Conservation (phyloP, 2,113 vertebrate species). For the Mustela nigripes region DNA sequence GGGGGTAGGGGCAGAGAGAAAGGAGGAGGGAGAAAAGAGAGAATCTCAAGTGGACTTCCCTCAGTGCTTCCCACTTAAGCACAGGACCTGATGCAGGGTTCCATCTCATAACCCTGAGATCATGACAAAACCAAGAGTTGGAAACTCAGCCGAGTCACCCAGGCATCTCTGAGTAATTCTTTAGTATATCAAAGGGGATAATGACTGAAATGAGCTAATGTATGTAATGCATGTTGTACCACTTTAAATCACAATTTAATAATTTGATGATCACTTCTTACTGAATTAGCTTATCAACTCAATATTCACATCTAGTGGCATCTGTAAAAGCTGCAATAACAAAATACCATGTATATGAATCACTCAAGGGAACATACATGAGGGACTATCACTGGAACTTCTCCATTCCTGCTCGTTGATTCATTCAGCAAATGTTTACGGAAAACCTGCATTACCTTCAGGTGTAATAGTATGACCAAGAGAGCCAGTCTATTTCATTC, state of each 20-base stretch:
- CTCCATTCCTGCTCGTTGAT: neutral
- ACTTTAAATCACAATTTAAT: neutral
- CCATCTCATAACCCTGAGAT: neutral
- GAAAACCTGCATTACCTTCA: neutral
- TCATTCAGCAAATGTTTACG: neutral
- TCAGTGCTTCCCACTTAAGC: neutral
- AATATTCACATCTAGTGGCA: neutral
- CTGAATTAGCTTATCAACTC: neutral
- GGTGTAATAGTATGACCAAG: neutral
- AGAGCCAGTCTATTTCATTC: neutral
- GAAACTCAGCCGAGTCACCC: neutral
- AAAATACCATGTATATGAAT: neutral
- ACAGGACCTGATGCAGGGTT: neutral
- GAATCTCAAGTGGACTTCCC: neutral
- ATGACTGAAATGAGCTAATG: neutral
- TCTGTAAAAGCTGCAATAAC: neutral
- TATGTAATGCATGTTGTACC: neutral
- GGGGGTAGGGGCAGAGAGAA: neutral
- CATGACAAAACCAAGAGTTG: neutral
- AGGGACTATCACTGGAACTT: neutral
- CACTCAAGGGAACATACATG: neutral
- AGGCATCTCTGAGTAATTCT: neutral
- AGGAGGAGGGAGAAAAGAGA: neutral
- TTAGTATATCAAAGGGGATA: neutral
- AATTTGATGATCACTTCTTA: neutral